Conservation (phyloP, 1,140 invertebrate species). For the Drosophila hydei region DNA sequence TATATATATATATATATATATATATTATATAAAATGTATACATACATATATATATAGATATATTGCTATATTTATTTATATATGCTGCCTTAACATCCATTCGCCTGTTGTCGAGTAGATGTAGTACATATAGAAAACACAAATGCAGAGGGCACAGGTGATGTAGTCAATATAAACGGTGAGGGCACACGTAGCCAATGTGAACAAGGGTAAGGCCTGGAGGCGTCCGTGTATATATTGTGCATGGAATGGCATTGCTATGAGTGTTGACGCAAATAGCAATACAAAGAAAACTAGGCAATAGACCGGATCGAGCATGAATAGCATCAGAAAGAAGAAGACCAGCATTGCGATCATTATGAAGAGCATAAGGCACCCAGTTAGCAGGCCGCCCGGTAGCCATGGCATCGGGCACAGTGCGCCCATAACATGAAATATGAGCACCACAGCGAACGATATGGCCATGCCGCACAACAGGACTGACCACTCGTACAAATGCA, state of each 20-base stretch:
- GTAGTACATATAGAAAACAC: background rate
- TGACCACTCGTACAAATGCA: fast-evolving
- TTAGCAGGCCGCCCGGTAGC: conserved; percentile 6
- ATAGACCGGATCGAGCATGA: background rate
- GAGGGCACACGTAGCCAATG: background rate
- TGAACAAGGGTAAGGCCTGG: background rate
- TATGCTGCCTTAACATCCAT: no score
- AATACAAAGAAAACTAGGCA: background rate
- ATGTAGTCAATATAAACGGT: background rate
- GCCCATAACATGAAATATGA: conserved; percentile 5
- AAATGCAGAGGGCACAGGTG: background rate
- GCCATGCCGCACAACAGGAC: background rate
- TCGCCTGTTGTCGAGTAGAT: background rate
- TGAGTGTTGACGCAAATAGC: background rate
- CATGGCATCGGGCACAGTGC: conserved; percentile 7
- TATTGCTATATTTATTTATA: no score
- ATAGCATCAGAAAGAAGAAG: background rate
- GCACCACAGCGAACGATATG: background rate
- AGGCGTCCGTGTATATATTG: conserved; percentile 33
- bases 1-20: no score
- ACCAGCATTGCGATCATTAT: background rate
- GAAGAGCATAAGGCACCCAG: background rate
- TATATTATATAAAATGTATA: no score
- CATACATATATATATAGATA: no score
- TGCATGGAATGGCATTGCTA: background rate